Conservation (phyloP, 2,888 invertebrate species). For the Agrochola lota region DNA sequence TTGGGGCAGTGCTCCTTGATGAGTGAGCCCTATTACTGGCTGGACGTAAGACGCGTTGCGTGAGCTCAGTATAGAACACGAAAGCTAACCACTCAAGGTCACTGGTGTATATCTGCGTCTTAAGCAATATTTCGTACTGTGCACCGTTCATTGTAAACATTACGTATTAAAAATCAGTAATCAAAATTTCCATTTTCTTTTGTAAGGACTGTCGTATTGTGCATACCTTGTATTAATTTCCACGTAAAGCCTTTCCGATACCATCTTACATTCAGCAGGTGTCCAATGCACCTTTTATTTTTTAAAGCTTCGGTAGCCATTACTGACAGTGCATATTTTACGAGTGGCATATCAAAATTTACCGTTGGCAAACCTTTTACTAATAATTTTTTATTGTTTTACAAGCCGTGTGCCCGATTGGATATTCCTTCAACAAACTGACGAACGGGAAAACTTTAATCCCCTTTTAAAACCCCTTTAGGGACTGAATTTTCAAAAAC, state of each 20-base stretch:
- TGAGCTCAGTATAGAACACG: too few species aligned
- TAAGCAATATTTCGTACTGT: background rate
- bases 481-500: background rate
- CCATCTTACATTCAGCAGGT: slow-evolving; percentile 22
- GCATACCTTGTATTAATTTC: background rate
- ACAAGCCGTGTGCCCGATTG: background rate
- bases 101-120: too few species aligned
- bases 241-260: background rate
- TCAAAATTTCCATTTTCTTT: background rate
- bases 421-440: background rate
- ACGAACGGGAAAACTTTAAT: background rate
- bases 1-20: too few species aligned
- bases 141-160: background rate
- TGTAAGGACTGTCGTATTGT: background rate
- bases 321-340: slow-evolving; percentile 14
- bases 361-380: background rate
- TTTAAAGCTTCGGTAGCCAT: background rate
- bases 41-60: too few species aligned
- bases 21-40: too few species aligned
- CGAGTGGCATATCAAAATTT: slow-evolving; percentile 8
- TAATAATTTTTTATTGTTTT: slow-evolving; percentile 5
- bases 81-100: too few species aligned
- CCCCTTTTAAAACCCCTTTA: background rate
- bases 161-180: too few species aligned
- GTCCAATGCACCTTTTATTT: slow-evolving; percentile 20